Evolutionary conservation across 2,113 vertebrate genomes (phyloP).

Genomic region (Ctenomys sociabilis): DNA sequence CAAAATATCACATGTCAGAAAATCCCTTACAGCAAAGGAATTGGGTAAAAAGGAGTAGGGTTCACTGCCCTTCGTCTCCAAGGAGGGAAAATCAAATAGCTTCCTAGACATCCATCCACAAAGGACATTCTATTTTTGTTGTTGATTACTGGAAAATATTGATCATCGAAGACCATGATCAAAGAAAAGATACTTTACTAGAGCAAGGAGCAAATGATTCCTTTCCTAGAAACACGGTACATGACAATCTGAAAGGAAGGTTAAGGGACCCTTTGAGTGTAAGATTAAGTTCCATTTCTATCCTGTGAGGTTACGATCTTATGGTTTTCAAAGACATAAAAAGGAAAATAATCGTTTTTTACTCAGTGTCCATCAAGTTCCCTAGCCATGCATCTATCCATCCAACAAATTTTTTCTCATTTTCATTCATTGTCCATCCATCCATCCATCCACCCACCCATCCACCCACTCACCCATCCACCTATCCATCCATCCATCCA

Average conservation of each 20-base stretch:
- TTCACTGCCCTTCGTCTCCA: not conserved
- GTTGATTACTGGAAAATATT: conserved; percentile 18
- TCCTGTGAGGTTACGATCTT: not conserved
- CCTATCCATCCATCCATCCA: not conserved
- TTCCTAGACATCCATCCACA: not conserved
- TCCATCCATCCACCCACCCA: not conserved
- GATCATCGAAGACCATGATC: not conserved
- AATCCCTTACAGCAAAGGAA: not conserved
- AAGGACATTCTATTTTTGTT: not conserved
- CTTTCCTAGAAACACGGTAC: not conserved
- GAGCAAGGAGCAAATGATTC: not conserved
- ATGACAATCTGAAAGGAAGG: not conserved
- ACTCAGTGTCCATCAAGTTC: not conserved
- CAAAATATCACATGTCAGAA: not conserved
- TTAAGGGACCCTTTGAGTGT: not conserved
- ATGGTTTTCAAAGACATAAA: not conserved
- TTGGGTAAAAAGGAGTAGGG: not conserved
- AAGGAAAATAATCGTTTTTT: conserved; percentile 32
- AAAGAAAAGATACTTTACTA: not conserved
- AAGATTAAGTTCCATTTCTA: not conserved
- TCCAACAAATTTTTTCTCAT: not conserved
- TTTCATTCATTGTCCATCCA: not conserved
- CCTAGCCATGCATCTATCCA: not conserved
- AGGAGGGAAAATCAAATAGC: not conserved
- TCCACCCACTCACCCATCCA: too few relatives aligned